These are phyloP conservation scores for Maccullochella peelii DNA, from an alignment of 2,113 vertebrate genomes.

Conservation along the genomic window DNA sequence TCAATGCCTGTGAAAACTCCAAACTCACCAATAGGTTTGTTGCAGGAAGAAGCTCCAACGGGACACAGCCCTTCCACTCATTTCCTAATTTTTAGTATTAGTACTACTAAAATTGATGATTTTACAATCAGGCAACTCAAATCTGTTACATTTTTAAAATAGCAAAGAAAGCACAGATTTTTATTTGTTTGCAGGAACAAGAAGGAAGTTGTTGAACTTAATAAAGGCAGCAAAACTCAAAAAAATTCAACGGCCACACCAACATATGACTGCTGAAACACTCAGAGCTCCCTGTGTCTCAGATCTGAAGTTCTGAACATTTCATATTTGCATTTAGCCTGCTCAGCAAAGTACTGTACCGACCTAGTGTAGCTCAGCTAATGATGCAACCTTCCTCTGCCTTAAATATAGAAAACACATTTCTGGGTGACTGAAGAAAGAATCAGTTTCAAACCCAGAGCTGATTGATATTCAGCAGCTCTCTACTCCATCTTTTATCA, in stretches of 20 bases:
- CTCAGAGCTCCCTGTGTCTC: not conserved
- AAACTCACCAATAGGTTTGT: not conserved
- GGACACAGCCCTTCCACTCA: no score
- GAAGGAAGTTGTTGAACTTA: not conserved
- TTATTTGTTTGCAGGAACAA: not conserved
- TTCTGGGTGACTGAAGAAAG: not conserved
- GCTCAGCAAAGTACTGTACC: not conserved
- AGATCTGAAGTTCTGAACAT: not conserved
- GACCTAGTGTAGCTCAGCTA: not conserved
- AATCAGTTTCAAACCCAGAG: not conserved
- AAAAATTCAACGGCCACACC: not conserved
- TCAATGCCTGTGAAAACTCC: no score
- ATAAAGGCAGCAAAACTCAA: not conserved
- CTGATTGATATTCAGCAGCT: not conserved
- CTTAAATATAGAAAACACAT: not conserved
- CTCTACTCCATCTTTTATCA: not conserved
- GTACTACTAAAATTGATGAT: no score
- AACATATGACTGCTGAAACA: not conserved
- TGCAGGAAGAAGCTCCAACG: not conserved
- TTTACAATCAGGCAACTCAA: not conserved
- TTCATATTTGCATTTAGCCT: conserved; percentile 2
- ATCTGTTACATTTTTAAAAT: not conserved
- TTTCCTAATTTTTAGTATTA: no score
- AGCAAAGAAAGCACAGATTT: not conserved
- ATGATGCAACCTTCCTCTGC: not conserved